These are phyloP conservation scores for Cephus nigrinus DNA, from an alignment of 2,888 invertebrate species.

Conservation along the genomic window DNA sequence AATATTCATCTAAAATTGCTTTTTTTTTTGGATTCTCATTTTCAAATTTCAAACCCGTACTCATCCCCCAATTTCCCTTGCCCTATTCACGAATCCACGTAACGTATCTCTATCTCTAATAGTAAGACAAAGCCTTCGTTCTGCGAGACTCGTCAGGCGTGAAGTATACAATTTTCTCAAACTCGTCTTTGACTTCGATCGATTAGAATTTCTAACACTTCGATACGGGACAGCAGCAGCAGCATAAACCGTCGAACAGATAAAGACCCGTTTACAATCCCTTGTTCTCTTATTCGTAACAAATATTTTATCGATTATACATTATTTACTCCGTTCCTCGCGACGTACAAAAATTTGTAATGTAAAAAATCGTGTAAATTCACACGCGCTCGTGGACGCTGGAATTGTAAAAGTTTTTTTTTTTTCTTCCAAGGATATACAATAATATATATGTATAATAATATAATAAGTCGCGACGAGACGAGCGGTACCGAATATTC, in stretches of 20 bases:
- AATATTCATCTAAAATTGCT: constrained; percentile 33
- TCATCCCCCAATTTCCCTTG: neutral
- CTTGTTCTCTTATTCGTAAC: constrained; percentile 9
- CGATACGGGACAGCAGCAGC: neutral
- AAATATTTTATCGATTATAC: constrained; percentile 26
- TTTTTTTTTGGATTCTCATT: constrained; percentile 10
- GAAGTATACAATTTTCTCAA: constrained; percentile 8
- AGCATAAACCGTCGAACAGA: neutral
- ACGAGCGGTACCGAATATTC: neutral
- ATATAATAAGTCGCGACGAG: neutral
- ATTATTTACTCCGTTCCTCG: constrained; percentile 31
- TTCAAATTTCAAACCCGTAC: neutral
- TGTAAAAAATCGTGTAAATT: constrained; percentile 55
- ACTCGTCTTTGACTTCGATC: neutral
- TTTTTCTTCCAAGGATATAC: constrained; percentile 16
- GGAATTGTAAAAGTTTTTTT: constrained; percentile 23
- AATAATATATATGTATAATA: constrained; percentile 9
- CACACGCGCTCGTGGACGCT: constrained; percentile 34
- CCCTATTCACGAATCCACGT: neutral
- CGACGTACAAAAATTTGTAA: constrained; percentile 50
- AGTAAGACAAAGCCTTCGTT: neutral
- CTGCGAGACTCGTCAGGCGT: constrained; percentile 19
- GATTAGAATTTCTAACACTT: neutral
- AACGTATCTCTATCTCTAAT: neutral
- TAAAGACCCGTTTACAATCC: neutral